Percentiles rank a stretch among this genome's conserved stretches.
These are phyloP conservation scores for Galerucella nymphaeae DNA, from an alignment of 2,888 invertebrate genomes.

Conservation along the genomic window DNA sequence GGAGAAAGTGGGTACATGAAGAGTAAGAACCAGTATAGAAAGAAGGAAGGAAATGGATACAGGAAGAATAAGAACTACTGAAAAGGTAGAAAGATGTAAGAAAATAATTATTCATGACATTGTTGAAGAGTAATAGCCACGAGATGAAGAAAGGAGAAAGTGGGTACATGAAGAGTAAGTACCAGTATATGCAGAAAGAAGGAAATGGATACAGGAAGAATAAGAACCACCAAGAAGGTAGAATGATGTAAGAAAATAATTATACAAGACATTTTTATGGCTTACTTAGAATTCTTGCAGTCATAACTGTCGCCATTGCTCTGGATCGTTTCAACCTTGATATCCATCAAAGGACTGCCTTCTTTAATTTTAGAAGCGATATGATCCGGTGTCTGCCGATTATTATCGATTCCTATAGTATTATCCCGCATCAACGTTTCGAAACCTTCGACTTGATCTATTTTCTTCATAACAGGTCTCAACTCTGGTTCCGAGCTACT, in stretches of 20 bases:
- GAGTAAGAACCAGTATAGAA: no score
- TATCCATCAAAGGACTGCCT: not conserved
- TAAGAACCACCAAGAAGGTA: not conserved
- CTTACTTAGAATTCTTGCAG: slow-evolving; percentile 5
- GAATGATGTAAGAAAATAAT: not conserved
- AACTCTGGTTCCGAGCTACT: slow-evolving; percentile 71
- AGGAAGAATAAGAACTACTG: no score
- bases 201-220: no score
- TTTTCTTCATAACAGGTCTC: slow-evolving; percentile 72
- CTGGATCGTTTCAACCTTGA: slow-evolving; percentile 15
- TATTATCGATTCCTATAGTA: slow-evolving; percentile 60
- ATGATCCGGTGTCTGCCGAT: slow-evolving; percentile 57
- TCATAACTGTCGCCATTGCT: slow-evolving; percentile 22
- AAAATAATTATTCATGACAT: no score
- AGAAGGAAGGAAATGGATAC: no score
- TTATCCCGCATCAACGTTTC: slow-evolving; percentile 71
- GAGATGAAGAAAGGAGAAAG: no score
- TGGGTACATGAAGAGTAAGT: no score
- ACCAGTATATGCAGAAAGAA: no score
- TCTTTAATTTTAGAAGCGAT: slow-evolving; percentile 44
- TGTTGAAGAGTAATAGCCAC: no score
- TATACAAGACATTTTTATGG: slow-evolving; percentile 15
- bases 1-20: no score
- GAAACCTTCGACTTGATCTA: slow-evolving; percentile 73
- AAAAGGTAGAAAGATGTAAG: no score